Conservation (phyloP, 2,797 vertebrate species). For the Margarornis squamiger region DNA sequence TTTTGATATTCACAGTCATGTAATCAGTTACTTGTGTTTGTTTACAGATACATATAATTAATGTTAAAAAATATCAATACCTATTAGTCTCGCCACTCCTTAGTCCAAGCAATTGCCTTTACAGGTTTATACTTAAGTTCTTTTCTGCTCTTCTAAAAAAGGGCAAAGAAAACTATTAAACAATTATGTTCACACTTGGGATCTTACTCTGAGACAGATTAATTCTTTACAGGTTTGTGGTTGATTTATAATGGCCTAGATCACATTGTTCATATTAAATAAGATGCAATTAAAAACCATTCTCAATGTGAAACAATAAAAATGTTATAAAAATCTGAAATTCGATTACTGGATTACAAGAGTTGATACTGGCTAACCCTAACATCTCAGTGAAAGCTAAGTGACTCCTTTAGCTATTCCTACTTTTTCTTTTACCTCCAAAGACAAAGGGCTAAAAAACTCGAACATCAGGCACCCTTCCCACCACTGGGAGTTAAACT, state of each 20-base stretch:
- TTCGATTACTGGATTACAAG: not conserved
- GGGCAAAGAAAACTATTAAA: conserved; percentile 44
- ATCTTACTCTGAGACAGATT: conserved; percentile 31
- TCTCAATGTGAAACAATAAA: conserved; percentile 17
- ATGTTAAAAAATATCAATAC: conserved; percentile 3
- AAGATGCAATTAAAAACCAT: conserved; percentile 21
- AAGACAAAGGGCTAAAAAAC: not conserved
- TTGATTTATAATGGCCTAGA: conserved; percentile 41
- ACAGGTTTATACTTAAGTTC: conserved; percentile 11
- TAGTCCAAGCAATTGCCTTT: conserved; percentile 26
- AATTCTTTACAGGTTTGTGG: conserved; percentile 54
- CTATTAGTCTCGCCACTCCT: conserved; percentile 24
- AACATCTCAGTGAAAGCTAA: not conserved
- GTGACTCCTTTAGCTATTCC: not conserved
- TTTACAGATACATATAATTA: conserved; percentile 21
- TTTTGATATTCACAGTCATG: not conserved
- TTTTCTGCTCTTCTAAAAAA: conserved; percentile 28
- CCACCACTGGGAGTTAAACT: not conserved
- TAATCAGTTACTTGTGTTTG: conserved; percentile 34
- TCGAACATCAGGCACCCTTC: not conserved
- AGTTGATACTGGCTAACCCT: not conserved
- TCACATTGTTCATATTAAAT: conserved; percentile 40
- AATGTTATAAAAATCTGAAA: conserved; percentile 8
- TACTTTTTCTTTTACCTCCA: not conserved
- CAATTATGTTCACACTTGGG: conserved; percentile 29